Conservation (phyloP, 2,888 invertebrate genomes). For the Lasioglossum oenotherae region DNA sequence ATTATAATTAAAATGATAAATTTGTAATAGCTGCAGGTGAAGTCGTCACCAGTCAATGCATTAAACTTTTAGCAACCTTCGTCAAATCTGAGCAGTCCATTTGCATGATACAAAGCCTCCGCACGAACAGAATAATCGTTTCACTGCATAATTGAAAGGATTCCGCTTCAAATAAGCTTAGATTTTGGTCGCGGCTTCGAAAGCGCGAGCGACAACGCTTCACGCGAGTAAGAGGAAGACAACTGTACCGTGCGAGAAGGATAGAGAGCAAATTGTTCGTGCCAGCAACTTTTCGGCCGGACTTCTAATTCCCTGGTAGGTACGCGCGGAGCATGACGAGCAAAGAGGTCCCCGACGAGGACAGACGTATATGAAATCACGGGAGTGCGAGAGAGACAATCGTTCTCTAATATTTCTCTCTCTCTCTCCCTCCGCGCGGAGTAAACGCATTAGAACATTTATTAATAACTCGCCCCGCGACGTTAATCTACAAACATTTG, state of each 20-base stretch:
- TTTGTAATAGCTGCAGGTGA: not conserved
- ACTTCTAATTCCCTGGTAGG: constrained; percentile 1
- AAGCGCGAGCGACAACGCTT: not conserved
- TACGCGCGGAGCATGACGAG: not conserved
- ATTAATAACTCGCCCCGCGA: not conserved
- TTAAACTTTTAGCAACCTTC: not conserved
- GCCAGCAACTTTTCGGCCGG: not conserved
- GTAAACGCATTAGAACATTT: not conserved
- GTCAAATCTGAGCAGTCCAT: not conserved
- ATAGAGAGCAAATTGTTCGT: not conserved
- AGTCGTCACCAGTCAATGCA: not conserved
- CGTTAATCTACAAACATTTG: constrained; percentile 5
- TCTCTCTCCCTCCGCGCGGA: not conserved
- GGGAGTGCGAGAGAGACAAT: not conserved
- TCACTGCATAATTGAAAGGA: not conserved
- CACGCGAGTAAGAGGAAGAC: not conserved
- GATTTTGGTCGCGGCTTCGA: not conserved
- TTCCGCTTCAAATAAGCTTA: not conserved
- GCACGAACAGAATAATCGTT: not conserved
- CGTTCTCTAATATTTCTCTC: not conserved
- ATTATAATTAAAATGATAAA: not conserved
- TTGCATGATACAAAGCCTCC: not conserved
- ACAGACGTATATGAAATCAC: not conserved
- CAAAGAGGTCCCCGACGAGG: not conserved
- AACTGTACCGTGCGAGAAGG: not conserved